Base-by-base conservation (phyloP, 2,888 invertebrate species). In the Sphinx pinastri region DNA sequence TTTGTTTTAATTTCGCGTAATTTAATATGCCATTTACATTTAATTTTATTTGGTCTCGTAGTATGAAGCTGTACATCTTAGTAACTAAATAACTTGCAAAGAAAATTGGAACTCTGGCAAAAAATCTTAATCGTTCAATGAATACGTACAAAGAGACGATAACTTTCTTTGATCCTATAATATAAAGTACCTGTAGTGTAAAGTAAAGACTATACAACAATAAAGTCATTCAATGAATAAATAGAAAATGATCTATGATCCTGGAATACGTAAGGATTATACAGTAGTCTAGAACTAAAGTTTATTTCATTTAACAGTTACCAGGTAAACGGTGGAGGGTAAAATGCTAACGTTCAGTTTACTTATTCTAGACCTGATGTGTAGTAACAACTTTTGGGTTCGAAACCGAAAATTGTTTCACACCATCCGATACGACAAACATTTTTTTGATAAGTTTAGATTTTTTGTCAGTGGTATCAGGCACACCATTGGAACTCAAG, bases 321-420 rank as follows among this genome's bases (percentile, higher is more conserved):
- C 59, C n/a, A 59, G 38, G 16, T 45, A 59, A 59, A 59, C n/a
- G n/a, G 59, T 59, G 14, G 45, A 59, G 38, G n/a, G 38, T 55
- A 45, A 10, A 16, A 16, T n/a, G 8, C 59, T n/a, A 45, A 45
- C 31, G 11, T 59, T 45, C 10, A 8, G 11, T 59, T 59, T 59
- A 16, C n/a, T 38, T 11, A 66, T 66, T 51, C 49, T 19, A 10
- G 47, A 49, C 47, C 6, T 16, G 51, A 66, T 25, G 14, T 59
- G 38, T 66, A 19, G 49, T 66, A 49, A 49, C 47, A 59, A 59
- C n/a, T 45, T 59, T 59, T 7, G 45, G 38, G 59, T 49, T 6
- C 25, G 7, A 19, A 49, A 19, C 59, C 31, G 14, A 49, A 66
- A 66, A 49, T 25, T 3, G 7, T 13, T 66, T 66, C 11, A 25